Evolutionary conservation across 2,113 vertebrate species (phyloP), one percentile per base, ranked within the genome.

Genomic region (human (Homo sapiens)): DNA sequence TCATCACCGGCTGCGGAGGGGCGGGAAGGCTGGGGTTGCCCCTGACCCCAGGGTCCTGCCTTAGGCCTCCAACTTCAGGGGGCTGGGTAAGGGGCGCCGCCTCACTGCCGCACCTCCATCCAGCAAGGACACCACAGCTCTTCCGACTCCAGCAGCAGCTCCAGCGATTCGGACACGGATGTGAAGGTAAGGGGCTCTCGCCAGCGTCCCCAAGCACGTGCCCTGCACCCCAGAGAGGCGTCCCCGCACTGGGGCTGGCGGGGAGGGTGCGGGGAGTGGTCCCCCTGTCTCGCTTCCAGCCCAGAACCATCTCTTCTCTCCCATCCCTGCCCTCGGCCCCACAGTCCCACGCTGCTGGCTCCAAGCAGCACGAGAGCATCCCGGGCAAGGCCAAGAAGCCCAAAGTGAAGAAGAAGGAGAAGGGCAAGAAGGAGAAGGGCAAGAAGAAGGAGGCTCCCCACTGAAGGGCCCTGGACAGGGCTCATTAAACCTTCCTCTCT

Each of bases 61-160:
- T 9, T 43, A 27, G 61, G 27, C 48, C 72, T 61, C 48, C 55
- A 35, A 38, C 50, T 20, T 4, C 7, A n/a, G 16, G 5, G 2
- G 43, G 38, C 38, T 17, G 70, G 45, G 23, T 5, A 22, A 22
- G 27, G 61, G 12, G 61, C 61, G 40, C 35, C 0, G 0, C 11
- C 93, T 95, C 57, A 91, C 57, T 22, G 75, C 6, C 50, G 7
- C 1, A 0, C 38, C 70, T 13, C 35, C 6, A 14, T 4, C 20
- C 10, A 97, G 98, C 96, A 66, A 0, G 57, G 94, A 38, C 64
- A 70, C 8, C 10, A 76, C 55, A 66, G 88, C 45, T 76, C 94
- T 81, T 97, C 98, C 0, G 97, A 95, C 25, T 97, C 97, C 94
- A 96, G 97, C 92, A 97, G 96, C 72, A 96, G 97, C 88, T 95